Evolutionary conservation across 30 jellyfish, hydroid and myxozoan genomes (phyloP), one percentile per base, ranked within the genome.

Genomic region (Hydra vulgaris): DNA sequence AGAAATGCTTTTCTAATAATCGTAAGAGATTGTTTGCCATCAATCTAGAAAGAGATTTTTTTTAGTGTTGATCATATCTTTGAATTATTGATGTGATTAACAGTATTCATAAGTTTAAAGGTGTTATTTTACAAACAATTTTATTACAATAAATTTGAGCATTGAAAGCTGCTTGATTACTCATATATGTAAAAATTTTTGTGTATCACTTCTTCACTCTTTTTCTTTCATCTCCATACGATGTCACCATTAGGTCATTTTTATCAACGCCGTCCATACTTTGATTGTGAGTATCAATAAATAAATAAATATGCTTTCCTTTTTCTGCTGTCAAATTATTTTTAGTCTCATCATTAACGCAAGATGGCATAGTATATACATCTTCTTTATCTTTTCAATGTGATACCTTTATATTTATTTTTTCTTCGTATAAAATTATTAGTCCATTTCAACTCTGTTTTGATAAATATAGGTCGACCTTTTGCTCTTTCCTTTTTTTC

Each of bases 161-260:
- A 68, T 68, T 68, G 75, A 68, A 68, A 16, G 75, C 25, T 68
- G 15, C 75, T 68, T 68, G 75, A 23, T 68, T 68, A 16, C 7
- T 68, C 15, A 68, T 3, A 68, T 68, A 8, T 3, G 75, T 68
- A 68, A 68, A 68, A 3, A 68, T 23, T 68, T 3, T 68, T 16
- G 7, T 68, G 75, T 23, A 68, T 16, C 75, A 68, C 75, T 68
- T 68, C 15, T 68, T 68, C 75, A 23, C 27, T 8, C 75, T 68
- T 68, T 68, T 68, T 23, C 75, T 68, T 23, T 68, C 75, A 4
- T 3, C 75, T 68, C 16, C 15, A 8, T 68, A 68, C 75, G 16
- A 68, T 68, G 75, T 68, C 75, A 68, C 25, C 75, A 68, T 68
- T 68, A 3, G 75, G 75, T 68, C 75, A 68, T 16, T 68, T 68